Base-by-base conservation (phyloP, 2,113 vertebrate genomes). In the Epinephelus fuscoguttatus region DNA sequence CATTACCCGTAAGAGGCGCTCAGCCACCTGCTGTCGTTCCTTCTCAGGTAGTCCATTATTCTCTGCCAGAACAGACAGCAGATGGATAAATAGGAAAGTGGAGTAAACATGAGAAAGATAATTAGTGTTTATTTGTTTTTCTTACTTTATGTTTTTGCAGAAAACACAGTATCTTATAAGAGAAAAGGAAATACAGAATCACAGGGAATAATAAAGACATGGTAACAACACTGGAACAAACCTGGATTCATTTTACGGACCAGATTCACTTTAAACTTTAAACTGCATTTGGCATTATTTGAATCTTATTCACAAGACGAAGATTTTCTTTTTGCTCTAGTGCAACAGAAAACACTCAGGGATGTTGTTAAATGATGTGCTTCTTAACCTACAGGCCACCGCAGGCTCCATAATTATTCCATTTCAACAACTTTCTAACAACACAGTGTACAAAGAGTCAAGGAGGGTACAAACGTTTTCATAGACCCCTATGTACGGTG, bases 21-120 rank as follows among this genome's bases (percentile, higher is more conserved):
- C 98, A 0, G 98, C 98, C 25, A 99, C 97, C 95, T 98, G 98
- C 94, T 98, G 98, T 27, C 98, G 95, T 90, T 99, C 98, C 94
- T 99, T 99, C 95, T 99, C 98, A 0, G 98, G 98, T 64, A 99
- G 95, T 0, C 94, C 88, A 82, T 97, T 97, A 92, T 96, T 96
- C 14, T 96, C 97, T 97, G 95, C 57, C 78, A 63, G 57, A 49
- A 78, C 18, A 50, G 82, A 80, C 49, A 88, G 83, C 86, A 77
- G 77, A 69, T 59, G 56, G 78, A 78, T 61, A 25, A 27, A 71
- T 25, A 60, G 21, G 49, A 64, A 63, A 47, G 57, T 59, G 81
- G n/a, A 80, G 61, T 25, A 71, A 75, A 25, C 64, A 81, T 17
- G 40, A 80, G 8, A 67, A 27, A 78, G 9, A 61, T 52, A 27